Conservation (phyloP, 2,113 vertebrate genomes). For the human region DNA sequence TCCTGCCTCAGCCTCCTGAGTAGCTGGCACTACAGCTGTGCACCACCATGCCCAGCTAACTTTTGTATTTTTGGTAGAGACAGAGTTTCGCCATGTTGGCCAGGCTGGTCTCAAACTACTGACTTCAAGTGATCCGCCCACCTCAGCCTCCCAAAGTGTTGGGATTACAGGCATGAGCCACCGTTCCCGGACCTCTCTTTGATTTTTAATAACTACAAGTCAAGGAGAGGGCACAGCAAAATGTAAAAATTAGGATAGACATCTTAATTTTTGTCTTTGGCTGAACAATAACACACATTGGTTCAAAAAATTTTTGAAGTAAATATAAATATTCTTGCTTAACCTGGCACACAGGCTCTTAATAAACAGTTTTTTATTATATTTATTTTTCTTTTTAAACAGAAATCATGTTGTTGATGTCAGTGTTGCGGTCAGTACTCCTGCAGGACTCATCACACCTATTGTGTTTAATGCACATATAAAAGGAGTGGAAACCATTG, state of each 20-base stretch:
- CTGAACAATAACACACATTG: neutral
- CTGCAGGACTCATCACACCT: conserved; percentile 96
- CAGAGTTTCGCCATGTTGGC: no score
- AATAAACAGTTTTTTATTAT: neutral
- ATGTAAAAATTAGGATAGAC: neutral
- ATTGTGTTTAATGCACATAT: conserved; percentile 97
- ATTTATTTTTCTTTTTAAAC: conserved; percentile 67
- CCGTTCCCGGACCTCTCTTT: no score
- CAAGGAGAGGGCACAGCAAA: neutral
- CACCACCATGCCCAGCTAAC: no score
- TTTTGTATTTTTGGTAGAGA: no score
- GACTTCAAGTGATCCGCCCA: no score
- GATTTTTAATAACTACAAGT: neutral
- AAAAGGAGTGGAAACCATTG: conserved; percentile 94
- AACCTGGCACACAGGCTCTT: neutral
- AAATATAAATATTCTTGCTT: neutral
- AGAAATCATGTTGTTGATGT: conserved; percentile 98
- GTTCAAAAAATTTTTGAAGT: neutral
- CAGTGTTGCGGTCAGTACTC: conserved; percentile 95
- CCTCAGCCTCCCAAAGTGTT: neutral
- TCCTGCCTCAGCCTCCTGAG: no score
- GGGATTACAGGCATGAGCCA: neutral
- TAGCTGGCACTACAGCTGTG: no score
- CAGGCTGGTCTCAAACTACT: no score
- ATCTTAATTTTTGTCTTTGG: neutral